phyloP scores from a whole-genome alignment of 2,888 invertebrate species.

The Timandra comae region DNA sequence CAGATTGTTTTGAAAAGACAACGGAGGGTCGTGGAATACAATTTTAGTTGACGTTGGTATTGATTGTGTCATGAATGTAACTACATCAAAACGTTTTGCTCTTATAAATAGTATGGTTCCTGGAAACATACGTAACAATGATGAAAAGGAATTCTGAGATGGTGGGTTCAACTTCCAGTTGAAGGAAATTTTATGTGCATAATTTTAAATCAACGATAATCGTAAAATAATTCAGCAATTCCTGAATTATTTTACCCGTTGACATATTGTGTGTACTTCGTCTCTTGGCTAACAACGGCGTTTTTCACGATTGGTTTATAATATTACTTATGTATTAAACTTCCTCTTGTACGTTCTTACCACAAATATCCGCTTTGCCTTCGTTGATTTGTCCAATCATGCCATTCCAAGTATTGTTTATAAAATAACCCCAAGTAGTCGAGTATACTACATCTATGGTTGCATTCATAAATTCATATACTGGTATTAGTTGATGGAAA shows the following conservation, averaged over 20 bases:
- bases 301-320: no score
- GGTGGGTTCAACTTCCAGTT: no score
- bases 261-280: no score
- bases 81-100: constrained; percentile 29
- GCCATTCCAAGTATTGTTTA: constrained; percentile 50
- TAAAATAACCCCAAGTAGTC: constrained; percentile 47
- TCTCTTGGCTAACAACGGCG: no score
- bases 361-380: constrained; percentile 48
- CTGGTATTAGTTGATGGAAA: constrained; percentile 28
- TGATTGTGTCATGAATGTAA: constrained; percentile 66
- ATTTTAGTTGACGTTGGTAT: constrained; percentile 59
- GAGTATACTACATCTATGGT: constrained; percentile 30
- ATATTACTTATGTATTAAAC: no score
- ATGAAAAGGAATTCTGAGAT: no score
- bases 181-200: no score
- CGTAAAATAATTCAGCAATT: no score
- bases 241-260: no score
- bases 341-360: constrained; percentile 29
- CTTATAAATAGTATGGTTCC: constrained; percentile 43
- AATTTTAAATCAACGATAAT: no score
- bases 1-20: constrained; percentile 80
- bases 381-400: constrained; percentile 42
- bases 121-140: no score
- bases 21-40: constrained; percentile 79
- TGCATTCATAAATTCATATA: constrained; percentile 51